Evolutionary conservation across 2,797 vertebrate species (phyloP), one percentile per base, ranked within the genome.

Genomic region (Pelochelys cantorii): DNA sequence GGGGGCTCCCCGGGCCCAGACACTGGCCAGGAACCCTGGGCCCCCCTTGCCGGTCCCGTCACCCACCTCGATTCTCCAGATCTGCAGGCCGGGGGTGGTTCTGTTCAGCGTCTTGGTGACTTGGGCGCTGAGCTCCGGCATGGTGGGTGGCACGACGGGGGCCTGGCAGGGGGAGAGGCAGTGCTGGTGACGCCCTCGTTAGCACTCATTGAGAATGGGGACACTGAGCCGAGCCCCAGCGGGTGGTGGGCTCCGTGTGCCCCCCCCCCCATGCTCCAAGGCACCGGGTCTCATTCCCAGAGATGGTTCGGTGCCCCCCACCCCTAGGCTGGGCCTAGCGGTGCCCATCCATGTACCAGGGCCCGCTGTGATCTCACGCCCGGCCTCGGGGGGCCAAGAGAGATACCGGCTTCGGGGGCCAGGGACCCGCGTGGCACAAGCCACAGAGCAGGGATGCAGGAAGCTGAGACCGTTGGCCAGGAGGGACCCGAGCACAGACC

Each of bases 1-100:
- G 56, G 2, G 55, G 71, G 42, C 42, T 5, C 3, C 68, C 53
- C 84, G 71, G 37, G 56, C 54, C 9, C 6, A 13, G 9, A 18
- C 59, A 13, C 9, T 8, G 75, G 75, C 42, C 42, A 42, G 42
- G 42, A 42, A 42, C 42, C 42, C 42, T 7, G 6, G 42, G 42
- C 37, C 5, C 42, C 42, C 42, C 42, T 42, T 6, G 42, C 25
- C 1, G 4, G 48, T 13, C 17, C 18, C 7, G 8, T 60, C 25
- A 54, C 98, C 94, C 88, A 99, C 99, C 98, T 99, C 99, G 2
- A 99, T 98, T 96, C 99, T 97, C 99, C 99, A 99, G 98, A 99
- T 98, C 95, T 99, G 98, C 89, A 99, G 81, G 56, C 99, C 99
- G 0, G 98, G 98, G 0, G 97, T 98, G 88, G 98, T 99, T 98